These are phyloP conservation scores for Oreamnos americanus DNA, from an alignment of 2,113 vertebrate species.

Conservation along the genomic window DNA sequence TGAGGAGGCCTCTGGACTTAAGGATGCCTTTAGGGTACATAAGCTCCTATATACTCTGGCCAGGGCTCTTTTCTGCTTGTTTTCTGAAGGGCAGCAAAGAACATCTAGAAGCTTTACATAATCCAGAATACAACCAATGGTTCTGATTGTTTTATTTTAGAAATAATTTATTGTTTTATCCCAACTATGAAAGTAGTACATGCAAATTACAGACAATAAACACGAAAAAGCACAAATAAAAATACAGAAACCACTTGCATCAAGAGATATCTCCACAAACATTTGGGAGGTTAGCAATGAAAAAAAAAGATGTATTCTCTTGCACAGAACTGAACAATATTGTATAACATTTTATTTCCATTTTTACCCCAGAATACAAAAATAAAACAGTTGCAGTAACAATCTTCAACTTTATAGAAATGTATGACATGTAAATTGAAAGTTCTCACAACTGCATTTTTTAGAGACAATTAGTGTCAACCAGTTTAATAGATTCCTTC, in stretches of 20 bases:
- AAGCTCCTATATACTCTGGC: neutral
- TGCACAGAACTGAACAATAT: neutral
- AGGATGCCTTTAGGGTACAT: neutral
- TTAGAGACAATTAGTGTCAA: neutral
- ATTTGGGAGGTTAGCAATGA: neutral
- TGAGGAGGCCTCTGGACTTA: neutral
- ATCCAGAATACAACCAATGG: neutral
- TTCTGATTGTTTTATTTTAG: slow-evolving; percentile 15
- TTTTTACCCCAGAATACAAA: neutral
- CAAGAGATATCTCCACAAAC: neutral
- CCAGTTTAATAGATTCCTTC: neutral
- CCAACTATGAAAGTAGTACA: neutral
- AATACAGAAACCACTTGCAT: neutral
- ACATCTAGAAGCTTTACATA: neutral
- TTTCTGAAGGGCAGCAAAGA: slow-evolving; percentile 9
- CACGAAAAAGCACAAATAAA: slow-evolving; percentile 33
- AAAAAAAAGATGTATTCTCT: neutral
- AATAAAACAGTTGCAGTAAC: neutral
- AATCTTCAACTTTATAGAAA: neutral
- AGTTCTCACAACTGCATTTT: neutral
- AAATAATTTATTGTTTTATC: slow-evolving; percentile 43
- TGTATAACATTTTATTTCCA: neutral
- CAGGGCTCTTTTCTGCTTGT: slow-evolving; percentile 11
- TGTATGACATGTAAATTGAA: neutral
- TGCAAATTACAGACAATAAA: neutral